Evolutionary conservation across 2,113 vertebrate species (phyloP).

Genomic region (Seriola quinqueradiata): DNA sequence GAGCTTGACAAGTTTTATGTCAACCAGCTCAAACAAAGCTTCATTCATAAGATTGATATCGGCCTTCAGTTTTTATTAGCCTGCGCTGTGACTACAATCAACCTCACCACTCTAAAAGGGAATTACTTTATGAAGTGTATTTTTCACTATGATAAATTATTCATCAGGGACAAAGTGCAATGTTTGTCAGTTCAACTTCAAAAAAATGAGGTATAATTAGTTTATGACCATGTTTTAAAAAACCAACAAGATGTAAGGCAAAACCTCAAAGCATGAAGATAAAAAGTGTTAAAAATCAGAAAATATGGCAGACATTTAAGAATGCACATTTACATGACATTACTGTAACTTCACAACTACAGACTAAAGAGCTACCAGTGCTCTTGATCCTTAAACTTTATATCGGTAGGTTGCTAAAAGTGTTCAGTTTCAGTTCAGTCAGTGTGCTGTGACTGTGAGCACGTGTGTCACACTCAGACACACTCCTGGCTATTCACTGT

Average conservation of each 20-base stretch:
- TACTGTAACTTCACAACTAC: too few species aligned
- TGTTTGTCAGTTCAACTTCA: not conserved
- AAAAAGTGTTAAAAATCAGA: not conserved
- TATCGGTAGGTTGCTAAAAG: not conserved
- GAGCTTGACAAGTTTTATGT: constrained; percentile 23
- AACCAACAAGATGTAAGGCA: not conserved
- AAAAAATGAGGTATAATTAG: not conserved
- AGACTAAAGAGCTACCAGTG: not conserved
- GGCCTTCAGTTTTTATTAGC: constrained; percentile 29
- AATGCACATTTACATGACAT: too few species aligned
- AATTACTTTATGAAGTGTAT: not conserved
- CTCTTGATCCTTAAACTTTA: not conserved
- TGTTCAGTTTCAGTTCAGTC: not conserved
- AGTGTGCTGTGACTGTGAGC: not conserved
- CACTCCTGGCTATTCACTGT: constrained; percentile 43
- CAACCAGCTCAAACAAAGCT: constrained; percentile 44
- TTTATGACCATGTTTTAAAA: not conserved
- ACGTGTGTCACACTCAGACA: constrained; percentile 9
- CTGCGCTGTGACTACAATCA: not conserved
- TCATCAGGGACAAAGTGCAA: not conserved
- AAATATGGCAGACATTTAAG: too few species aligned
- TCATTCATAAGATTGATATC: constrained; percentile 4
- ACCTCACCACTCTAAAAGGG: not conserved
- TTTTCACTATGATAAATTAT: not conserved
- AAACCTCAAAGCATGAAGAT: too few species aligned